These are phyloP conservation scores for Troides helena DNA, from an alignment of 2,888 invertebrate genomes.

Conservation along the genomic window DNA sequence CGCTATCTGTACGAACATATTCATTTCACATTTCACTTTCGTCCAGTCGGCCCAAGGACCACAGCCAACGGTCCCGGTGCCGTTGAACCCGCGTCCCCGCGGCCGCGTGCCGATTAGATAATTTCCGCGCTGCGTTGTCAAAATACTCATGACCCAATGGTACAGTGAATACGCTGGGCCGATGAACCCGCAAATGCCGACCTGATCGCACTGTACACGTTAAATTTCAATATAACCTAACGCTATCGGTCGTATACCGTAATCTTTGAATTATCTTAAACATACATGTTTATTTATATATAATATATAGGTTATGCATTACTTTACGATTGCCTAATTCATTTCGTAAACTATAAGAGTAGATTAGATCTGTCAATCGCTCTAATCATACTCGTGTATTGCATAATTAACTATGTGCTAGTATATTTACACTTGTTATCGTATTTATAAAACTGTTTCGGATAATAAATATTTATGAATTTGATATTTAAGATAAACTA, in stretches of 20 bases:
- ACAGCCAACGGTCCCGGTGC: slow-evolving; percentile 61
- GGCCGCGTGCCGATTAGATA: slow-evolving; percentile 79
- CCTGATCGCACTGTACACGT: slow-evolving; percentile 49
- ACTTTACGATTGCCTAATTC: slow-evolving; percentile 17
- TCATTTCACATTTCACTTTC: slow-evolving; percentile 76
- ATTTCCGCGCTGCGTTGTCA: slow-evolving; percentile 78
- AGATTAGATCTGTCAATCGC: slow-evolving; percentile 16
- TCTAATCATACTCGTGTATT: background rate
- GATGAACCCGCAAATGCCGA: slow-evolving; percentile 60
- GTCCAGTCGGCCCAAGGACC: slow-evolving; percentile 52
- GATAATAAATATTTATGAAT: background rate
- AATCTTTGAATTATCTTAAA: slow-evolving; percentile 36
- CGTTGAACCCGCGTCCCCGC: slow-evolving; percentile 74
- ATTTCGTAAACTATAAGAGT: slow-evolving; percentile 10
- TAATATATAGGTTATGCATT: slow-evolving; percentile 25
- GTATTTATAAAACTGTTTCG: background rate
- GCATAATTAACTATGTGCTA: background rate
- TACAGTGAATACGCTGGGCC: slow-evolving; percentile 73
- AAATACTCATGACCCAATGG: slow-evolving; percentile 79
- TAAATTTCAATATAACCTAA: slow-evolving; percentile 43
- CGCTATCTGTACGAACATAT: slow-evolving; percentile 47
- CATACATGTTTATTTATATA: slow-evolving; percentile 15
- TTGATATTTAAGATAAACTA: too few relatives aligned
- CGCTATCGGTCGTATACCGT: slow-evolving; percentile 56
- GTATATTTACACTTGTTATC: background rate